Evolutionary conservation across 2,113 vertebrate genomes (phyloP), one percentile per base, ranked within the genome.

Genomic region (Trochalopteron elliotii): DNA sequence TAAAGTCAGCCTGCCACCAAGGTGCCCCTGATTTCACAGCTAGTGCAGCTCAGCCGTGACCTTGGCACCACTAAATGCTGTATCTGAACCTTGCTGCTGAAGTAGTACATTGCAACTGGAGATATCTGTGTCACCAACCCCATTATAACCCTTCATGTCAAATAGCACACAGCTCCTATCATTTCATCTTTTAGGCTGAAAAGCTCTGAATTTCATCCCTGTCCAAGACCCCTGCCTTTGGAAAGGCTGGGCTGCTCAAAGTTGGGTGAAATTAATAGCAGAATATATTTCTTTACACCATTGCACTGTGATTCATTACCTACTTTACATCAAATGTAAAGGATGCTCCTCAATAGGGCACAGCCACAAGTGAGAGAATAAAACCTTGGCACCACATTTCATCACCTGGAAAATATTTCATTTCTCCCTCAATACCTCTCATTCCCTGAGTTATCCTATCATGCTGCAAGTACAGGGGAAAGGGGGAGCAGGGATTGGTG

Each of bases 341-440:
- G 44, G 78, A 55, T 74, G 59, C 8, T 85, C 52, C 71, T 87
- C 74, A 69, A 33, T 2, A 53, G n/a, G 4, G 9, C 20, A 7
- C 5, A 56, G 49, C 45, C 45, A 63, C 49, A 50, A 61, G 10
- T 11, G 17, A 75, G 33, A 10, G 42, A 82, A 52, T 20, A 68
- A 76, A 92, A 50, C 65, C 61, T 92, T 53, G 53, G 67, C 57
- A 87, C 20, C 44, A 71, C 24, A 27, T 83, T 93, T 87, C 31
- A 53, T 64, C 55, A 61, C 40, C 37, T 93, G 70, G 61, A 94
- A 92, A 72, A 61, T 19, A 91, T 40, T 84, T 53, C 30, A 80
- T 90, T 90, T 72, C 31, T 83, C 49, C 53, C 31, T 59, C 57
- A 50, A 7, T 52, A 21, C 22, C 2, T 74, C 30, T 71, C n/a